Evolutionary conservation across 1,140 invertebrate species (phyloP).

Genomic region (Tigriopus japonicus): DNA sequence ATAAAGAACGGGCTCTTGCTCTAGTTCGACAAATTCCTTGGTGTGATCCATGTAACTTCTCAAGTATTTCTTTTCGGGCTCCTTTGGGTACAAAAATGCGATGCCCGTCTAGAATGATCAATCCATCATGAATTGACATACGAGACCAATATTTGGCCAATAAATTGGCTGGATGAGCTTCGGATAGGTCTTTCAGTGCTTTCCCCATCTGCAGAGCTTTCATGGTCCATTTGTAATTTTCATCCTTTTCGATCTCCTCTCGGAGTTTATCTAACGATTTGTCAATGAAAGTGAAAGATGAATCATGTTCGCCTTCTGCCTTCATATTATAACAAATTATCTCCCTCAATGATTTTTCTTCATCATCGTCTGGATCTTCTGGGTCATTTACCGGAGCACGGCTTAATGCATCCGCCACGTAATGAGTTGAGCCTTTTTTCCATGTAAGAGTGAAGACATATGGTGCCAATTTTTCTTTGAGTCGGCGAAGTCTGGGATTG

Average conservation of each 20-base stretch:
- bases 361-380: too few relatives aligned
- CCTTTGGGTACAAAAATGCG: neutral
- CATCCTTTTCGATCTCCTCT: neutral
- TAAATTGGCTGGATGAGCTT: neutral
- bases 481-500: slow-evolving; percentile 9
- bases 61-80: neutral
- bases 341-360: too few relatives aligned
- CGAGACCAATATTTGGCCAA: neutral
- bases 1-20: neutral
- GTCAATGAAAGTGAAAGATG: too few relatives aligned
- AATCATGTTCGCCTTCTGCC: neutral
- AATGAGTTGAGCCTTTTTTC: neutral
- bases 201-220: neutral
- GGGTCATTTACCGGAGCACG: too few relatives aligned
- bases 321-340: too few relatives aligned
- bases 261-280: too few relatives aligned
- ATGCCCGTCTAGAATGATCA: neutral
- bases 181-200: neutral
- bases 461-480: neutral
- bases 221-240: neutral
- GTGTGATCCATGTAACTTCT: neutral
- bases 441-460: neutral
- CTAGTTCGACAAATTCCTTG: neutral
- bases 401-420: neutral
- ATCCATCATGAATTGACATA: neutral